Percentiles rank a stretch among this genome's conserved stretches.
phyloP scores from a whole-genome alignment of 2,113 vertebrate genomes.

The Camelus bactrianus region DNA sequence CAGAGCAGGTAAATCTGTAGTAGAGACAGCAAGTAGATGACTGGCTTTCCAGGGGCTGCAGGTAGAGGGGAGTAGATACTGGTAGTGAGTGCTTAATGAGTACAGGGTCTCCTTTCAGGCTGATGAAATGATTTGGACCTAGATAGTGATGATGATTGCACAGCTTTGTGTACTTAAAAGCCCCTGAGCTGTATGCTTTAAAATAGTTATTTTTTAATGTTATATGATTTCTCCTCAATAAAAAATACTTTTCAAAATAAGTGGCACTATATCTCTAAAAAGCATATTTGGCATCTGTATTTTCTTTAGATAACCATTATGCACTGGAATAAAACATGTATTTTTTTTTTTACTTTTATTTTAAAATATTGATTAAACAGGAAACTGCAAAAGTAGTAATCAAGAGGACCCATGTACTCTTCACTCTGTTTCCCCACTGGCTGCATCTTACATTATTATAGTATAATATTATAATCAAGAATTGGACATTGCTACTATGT shows the following conservation, averaged over 20 bases:
- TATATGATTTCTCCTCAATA: background rate
- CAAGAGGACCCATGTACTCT: background rate
- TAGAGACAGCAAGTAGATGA: background rate
- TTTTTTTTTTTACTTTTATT: background rate
- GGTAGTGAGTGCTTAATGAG: background rate
- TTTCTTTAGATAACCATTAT: constrained; percentile 49
- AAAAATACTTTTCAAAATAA: background rate
- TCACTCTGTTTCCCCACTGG: background rate
- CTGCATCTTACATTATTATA: background rate
- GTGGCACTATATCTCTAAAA: background rate
- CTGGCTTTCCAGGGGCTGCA: background rate
- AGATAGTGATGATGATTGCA: background rate
- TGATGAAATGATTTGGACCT: background rate
- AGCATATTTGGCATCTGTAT: background rate
- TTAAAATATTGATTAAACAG: background rate
- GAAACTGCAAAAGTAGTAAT: background rate
- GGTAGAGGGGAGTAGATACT: background rate
- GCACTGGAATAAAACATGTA: background rate
- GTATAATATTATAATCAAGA: background rate
- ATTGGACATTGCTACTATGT: background rate
- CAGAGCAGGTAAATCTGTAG: background rate
- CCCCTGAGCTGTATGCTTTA: background rate
- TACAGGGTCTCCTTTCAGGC: background rate
- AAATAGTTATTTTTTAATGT: background rate
- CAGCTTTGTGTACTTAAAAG: background rate